Base-by-base conservation (phyloP, 2,888 invertebrate species). In the Auanema sp. region DNA sequence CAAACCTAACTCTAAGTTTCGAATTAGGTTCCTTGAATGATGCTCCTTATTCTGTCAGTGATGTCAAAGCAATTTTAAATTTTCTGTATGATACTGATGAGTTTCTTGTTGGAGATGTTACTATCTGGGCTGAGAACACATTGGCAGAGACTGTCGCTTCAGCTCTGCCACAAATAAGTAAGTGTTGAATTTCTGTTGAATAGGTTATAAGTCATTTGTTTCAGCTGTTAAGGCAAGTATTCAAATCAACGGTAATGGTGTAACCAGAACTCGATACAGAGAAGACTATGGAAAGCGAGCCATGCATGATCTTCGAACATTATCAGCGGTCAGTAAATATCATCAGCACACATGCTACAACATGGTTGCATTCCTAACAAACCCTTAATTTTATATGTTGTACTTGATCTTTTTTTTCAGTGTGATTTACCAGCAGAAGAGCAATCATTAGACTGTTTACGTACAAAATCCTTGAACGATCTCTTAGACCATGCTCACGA, bases 361-460 rank as follows among this genome's bases (percentile, higher is more conserved):
- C 10, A 3, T 10, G 6, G 16, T 47, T 47, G 21, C 47, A 47
- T 16, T 47, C 21, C 21, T 47, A 6, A 47, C 47, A 47, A 47
- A 47, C 16, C 11, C 43, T 11, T 47, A 21, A 5, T 33, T 33
- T 33, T 33, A 33, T 33, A 8, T 33, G n/a, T 8, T 33, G 33
- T 33, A 5, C 33, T 33, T n/a, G n/a, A 33, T 6, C 6, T 53
- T n/a, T 53, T 23, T 53, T 55, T 41, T 42, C 23, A 59, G 59
- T 64, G 64, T 58, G 64, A 64, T 49, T 43, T 64, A 24, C 64
- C 64, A 1, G 52, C 64, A 10, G 52, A 53, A 33, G 59, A 53
- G n/a, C 64, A 64, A 25, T 62, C 62, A 12, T 33, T 62, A 10
- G 62, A 64, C 18, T 64, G 64, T 25, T 52, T 64, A 6, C 51